Base-by-base conservation (phyloP, 35 echinoderm and acorn worm genomes). In the Eucidaris tribuloides region DNA sequence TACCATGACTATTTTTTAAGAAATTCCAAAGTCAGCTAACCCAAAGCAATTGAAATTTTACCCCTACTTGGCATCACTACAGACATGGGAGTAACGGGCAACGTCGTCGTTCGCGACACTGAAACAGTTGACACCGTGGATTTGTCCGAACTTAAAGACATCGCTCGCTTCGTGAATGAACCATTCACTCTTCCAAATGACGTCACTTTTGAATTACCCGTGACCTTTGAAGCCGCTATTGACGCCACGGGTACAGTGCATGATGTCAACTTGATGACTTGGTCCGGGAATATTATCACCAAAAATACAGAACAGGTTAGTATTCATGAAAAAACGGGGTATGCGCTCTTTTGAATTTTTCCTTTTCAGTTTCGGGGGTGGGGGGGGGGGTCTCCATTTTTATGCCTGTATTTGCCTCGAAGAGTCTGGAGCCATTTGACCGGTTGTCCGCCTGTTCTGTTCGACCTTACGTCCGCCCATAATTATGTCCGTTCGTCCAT, bases 121-220 rank as follows among this genome's bases (percentile, higher is more conserved):
- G 68, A 74, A 5, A 74, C 68, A 5, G 68, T 74, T 22, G 68
- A 74, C 68, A 74, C 68, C 37, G 68, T 74, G 3, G 68, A 74
- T 40, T 22, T 74, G n/a, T 74, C 68, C 1, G 68, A 38, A 38
- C 11, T 74, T 22, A 42, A 74, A 22, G 14, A 4, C 38, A 18
- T 74, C 3, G 68, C 68, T 0, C 38, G 44, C 35, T 41, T 74
- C n/a, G 68, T 74, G 7, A 40, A 74, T 40, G 68, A 15, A 18
- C 68, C 68, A 2, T 74, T 74, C 34, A 74, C 68, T 40, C 41
- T 74, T 19, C 68, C 68, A 27, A 74, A 74, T 7, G 33, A 11
- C 24, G 68, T 74, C 35, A 74, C 38, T 40, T 74, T 74, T 20
- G 36, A 74, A 44, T 20, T 43, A 9, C 68, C 68, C 24, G 33